phyloP scores from a whole-genome alignment of 1,140 invertebrate species.

The Periplaneta americana region DNA sequence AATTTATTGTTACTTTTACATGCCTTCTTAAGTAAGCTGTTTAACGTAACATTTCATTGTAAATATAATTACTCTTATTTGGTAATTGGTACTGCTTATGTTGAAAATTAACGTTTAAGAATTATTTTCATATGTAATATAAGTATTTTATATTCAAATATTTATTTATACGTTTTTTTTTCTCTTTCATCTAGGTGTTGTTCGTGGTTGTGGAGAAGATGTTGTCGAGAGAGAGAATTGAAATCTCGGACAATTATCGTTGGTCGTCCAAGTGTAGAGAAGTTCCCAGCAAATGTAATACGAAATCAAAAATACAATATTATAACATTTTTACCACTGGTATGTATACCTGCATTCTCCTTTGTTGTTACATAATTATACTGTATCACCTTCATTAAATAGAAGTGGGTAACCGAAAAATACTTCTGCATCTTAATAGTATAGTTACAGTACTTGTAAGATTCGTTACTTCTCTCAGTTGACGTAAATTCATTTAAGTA shows the following conservation, averaged over 20 bases:
- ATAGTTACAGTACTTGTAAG: no score
- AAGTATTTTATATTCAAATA: neutral
- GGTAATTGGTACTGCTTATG: no score
- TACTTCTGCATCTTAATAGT: no score
- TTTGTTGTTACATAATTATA: no score
- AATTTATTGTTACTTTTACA: neutral
- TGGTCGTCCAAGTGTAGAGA: conserved; percentile 54
- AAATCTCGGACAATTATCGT: conserved; percentile 58
- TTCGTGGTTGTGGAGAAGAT: conserved; percentile 58
- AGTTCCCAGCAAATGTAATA: conserved; percentile 93
- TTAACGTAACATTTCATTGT: neutral
- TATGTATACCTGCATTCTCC: no score
- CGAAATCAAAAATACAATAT: conserved; percentile 99
- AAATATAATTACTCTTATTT: no score
- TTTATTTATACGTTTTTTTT: conserved; percentile 12
- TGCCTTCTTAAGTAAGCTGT: neutral
- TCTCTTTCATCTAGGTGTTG: conserved; percentile 57
- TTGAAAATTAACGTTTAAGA: neutral
- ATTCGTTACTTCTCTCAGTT: no score
- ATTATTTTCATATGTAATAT: neutral
- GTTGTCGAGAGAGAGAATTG: conserved; percentile 58
- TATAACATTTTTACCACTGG: conserved; percentile 95
- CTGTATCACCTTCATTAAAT: no score
- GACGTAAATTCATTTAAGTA: no score
- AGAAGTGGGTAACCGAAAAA: no score